Conservation (phyloP, 2,888 invertebrate species). For the Mythimna impura region DNA sequence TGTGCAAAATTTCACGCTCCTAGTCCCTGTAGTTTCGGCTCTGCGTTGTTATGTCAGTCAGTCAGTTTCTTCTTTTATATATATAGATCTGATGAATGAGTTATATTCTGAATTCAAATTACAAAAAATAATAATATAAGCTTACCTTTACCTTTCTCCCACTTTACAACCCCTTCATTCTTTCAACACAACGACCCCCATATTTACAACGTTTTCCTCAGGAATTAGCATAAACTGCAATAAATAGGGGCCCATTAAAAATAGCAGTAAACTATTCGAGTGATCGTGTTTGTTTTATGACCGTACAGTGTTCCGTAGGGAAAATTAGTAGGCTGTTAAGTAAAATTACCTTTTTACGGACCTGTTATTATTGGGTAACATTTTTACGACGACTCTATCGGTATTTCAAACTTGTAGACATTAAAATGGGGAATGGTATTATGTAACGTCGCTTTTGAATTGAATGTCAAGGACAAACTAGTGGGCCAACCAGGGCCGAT, state of each 20-base stretch:
- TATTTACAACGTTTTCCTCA: conserved; percentile 35
- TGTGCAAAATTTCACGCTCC: too few relatives aligned
- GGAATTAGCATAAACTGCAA: conserved; percentile 61
- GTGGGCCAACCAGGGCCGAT: too few relatives aligned
- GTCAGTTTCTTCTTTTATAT: too few relatives aligned
- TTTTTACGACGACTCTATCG: conserved; percentile 44
- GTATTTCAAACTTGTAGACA: conserved; percentile 29
- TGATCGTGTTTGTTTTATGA: conserved; percentile 67
- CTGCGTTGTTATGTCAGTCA: too few relatives aligned
- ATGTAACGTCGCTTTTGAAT: not conserved
- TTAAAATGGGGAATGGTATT: conserved; percentile 9
- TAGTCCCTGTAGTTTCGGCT: too few relatives aligned
- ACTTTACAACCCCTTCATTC: conserved; percentile 9
- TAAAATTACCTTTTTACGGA: conserved; percentile 67
- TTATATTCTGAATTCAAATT: too few relatives aligned
- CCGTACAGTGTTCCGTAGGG: conserved; percentile 27
- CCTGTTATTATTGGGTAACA: conserved; percentile 54
- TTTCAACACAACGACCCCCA: conserved; percentile 10
- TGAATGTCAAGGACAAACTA: not conserved
- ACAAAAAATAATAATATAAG: not conserved
- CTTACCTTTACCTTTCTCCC: not conserved
- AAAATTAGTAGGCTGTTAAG: conserved; percentile 69
- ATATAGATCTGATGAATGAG: too few relatives aligned
- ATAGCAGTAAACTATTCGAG: conserved; percentile 59
- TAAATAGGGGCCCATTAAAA: conserved; percentile 55